Evolutionary conservation across 2,888 invertebrate species (phyloP), one percentile per base, ranked within the genome.

Genomic region (Sympetrum striolatum): DNA sequence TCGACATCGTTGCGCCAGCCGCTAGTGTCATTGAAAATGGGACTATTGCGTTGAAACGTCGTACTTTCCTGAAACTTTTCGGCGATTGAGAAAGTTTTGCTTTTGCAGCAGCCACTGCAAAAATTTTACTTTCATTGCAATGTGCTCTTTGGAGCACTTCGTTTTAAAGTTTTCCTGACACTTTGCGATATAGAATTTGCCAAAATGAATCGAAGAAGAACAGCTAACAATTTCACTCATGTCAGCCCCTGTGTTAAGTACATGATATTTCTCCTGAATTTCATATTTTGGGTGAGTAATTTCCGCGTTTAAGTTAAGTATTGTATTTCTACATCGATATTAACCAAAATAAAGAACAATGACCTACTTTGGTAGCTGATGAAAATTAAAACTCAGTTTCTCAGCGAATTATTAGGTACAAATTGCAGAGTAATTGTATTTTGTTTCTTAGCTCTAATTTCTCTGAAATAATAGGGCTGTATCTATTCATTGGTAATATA

Each of bases 231-330:
- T 94, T 97, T 96, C 93, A 97, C 97, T 2, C 97, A 97, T 93
- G 97, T 98, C 92, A 97, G 97, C 94, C 96, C 97, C 90, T 97
- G 97, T 94, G 97, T 98, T 90, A 98, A 98, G 94, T 98, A 98
- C 94, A 96, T 97, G 94, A 97, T 98, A 94, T 98, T 98, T 94
- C 95, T 98, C 93, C 95, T 98, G 92, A 98, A 98, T 94, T 98
- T 98, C 93, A 94, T 98, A 92, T 98, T 98, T 94, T 98, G 98
- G 98, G 98, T 98, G 94, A 96, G 97, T 95, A 44, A 60, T 58
- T 44, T 90, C 35, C 18, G 12, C 90, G n/a, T 90, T 10, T 90
- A 35, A 58, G 15, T 58, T 60, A 12, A n/a, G 37, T 31, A 14
- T 2, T 18, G 5, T 53, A 18, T 53, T 1, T 53, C 2, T 53